Base-by-base conservation (phyloP, 2,113 vertebrate genomes). In the Proterorhinus semilunaris region DNA sequence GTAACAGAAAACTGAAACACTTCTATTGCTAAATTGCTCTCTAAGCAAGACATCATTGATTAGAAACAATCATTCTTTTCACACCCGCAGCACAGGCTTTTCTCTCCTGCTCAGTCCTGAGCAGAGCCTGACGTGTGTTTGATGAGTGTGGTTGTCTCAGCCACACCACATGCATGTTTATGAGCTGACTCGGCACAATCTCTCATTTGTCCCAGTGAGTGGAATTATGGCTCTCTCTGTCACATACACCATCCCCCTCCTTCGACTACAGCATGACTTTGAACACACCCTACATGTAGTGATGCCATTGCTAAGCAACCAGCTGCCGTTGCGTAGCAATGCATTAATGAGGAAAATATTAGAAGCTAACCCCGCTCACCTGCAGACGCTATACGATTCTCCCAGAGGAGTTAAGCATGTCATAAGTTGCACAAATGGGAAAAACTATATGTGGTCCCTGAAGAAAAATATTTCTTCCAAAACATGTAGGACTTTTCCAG, bases 271-370 rank as follows among this genome's bases (percentile, higher is more conserved):
- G 54, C 65, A 53, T 71, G 67, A 86, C 72, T 84, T 53, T 49
- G 52, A 73, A 50, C 77, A 86, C 74, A 78, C 76, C 69, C 67
- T 67, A 69, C 64, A 45, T 15, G 16, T 62, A 55, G 61, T 44
- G 62, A 58, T 48, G 10, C 16, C 71, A 83, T 84, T 85, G 74
- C 78, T 62, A 83, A 66, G 82, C 68, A 73, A 83, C 78, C 52
- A 3, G 43, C 69, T 59, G 69, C 58, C 0, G 75, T 82, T 78
- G 79, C 85, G 74, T 69, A 76, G 82, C 65, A 1, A 84, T 62
- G n/a, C 66, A 55, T 71, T 74, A 65, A 76, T 71, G 68, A 75
- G 66, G 58, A 71, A 27, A 2, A 15, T 57, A 69, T 67, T 57
- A 46, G 75, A 63, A 78, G 71, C 43, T 50, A 51, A 62, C 65